phyloP scores from a whole-genome alignment of 2,797 vertebrate genomes.

The Sebastes taczanowskii region DNA sequence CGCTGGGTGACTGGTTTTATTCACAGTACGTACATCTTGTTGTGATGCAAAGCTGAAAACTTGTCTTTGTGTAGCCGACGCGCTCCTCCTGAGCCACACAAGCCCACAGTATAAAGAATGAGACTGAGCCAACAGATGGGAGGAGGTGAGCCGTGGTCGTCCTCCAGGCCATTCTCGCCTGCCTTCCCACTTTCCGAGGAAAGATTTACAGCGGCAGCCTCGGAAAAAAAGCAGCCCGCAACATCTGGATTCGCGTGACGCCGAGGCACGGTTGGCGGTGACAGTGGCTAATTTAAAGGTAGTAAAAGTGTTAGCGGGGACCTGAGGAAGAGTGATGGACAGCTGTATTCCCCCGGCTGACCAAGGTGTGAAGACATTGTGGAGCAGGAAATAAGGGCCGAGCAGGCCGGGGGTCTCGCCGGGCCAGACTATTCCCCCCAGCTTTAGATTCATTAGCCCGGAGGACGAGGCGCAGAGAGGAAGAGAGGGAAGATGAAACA shows the following conservation, averaged over 20 bases:
- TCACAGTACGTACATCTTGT: not conserved
- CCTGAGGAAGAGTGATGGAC: conserved; percentile 71
- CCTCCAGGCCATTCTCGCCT: conserved; percentile 56
- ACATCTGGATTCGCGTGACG: conserved; percentile 70
- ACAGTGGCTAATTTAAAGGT: conserved; percentile 79
- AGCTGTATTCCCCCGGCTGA: conserved; percentile 65
- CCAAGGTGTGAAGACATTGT: conserved; percentile 56
- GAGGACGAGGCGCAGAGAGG: conserved; percentile 36
- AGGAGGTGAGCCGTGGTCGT: conserved; percentile 68
- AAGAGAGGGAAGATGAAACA: conserved; percentile 55
- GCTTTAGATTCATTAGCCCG: conserved; percentile 61
- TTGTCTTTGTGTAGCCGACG: not conserved
- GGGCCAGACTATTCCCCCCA: conserved; percentile 46
- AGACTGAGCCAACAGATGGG: conserved; percentile 74
- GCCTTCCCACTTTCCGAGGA: conserved; percentile 32
- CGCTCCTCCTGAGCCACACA: conserved; percentile 9
- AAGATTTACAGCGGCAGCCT: conserved; percentile 68
- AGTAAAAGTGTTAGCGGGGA: conserved; percentile 74
- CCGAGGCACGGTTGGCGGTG: conserved; percentile 58
- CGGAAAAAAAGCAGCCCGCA: conserved; percentile 37
- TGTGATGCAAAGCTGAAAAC: not conserved
- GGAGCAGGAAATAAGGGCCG: conserved; percentile 54
- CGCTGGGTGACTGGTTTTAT: not conserved
- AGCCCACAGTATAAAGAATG: conserved; percentile 3
- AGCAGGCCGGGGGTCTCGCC: conserved; percentile 50